Percentiles rank a stretch among this genome's conserved stretches.
Conservation (phyloP, 2,113 vertebrate species). For the Odontesthes bonariensis region DNA sequence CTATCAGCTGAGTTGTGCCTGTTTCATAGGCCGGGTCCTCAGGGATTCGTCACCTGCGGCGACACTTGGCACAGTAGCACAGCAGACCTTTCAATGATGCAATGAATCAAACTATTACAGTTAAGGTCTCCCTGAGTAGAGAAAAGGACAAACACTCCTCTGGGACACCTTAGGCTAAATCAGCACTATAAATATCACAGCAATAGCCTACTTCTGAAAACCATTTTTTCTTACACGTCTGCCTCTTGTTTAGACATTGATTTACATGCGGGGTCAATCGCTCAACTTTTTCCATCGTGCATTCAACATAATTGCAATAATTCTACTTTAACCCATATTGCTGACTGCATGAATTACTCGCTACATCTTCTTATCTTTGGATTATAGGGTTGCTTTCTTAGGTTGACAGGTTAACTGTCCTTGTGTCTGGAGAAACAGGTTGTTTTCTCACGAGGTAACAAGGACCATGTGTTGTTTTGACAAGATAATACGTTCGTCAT, state of each 20-base stretch:
- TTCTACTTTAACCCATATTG: not conserved
- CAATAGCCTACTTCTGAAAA: constrained; percentile 29
- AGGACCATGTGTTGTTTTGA: too few relatives aligned
- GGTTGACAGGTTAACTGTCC: too few relatives aligned
- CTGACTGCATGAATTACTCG: not conserved
- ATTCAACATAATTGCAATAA: too few relatives aligned
- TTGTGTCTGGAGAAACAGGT: too few relatives aligned
- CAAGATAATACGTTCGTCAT: too few relatives aligned
- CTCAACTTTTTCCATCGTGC: too few relatives aligned
- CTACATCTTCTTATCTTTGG: not conserved
- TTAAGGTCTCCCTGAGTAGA: constrained; percentile 52
- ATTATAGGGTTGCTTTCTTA: too few relatives aligned
- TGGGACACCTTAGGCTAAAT: constrained; percentile 65
- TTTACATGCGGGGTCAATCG: not conserved
- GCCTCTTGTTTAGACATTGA: constrained; percentile 2
- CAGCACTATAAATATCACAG: constrained; percentile 72
- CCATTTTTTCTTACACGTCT: constrained; percentile 25
- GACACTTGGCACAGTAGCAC: constrained; percentile 15
- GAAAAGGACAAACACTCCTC: constrained; percentile 74
- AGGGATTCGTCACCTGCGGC: constrained; percentile 24
- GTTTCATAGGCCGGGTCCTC: constrained; percentile 13
- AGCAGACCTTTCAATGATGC: constrained; percentile 47
- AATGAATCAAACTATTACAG: constrained; percentile 73
- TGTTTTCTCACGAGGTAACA: too few relatives aligned
- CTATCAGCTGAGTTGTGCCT: constrained; percentile 2